Evolutionary conservation across 2,113 vertebrate genomes (phyloP).

Genomic region (Phylloscopus trochiloides): DNA sequence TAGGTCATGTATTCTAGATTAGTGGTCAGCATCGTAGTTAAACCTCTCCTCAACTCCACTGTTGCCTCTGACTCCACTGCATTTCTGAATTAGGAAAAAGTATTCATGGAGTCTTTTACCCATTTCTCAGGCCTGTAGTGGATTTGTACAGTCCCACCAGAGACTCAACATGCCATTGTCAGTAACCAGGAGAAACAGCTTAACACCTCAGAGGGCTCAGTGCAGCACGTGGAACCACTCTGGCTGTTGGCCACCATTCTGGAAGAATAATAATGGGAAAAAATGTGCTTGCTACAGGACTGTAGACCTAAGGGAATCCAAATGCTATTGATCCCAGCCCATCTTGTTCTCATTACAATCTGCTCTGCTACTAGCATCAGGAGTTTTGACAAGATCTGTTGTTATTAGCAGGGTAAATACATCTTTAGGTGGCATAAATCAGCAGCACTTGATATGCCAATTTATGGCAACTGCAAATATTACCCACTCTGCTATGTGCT

Average conservation of each 20-base stretch:
- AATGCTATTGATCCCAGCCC: slow-evolving; percentile 29
- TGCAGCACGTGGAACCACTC: not conserved
- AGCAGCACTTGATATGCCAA: not conserved
- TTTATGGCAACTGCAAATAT: not conserved
- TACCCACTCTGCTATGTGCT: not conserved
- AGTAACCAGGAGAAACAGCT: not conserved
- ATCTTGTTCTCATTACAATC: not conserved
- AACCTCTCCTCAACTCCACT: not conserved
- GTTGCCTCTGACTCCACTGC: not conserved
- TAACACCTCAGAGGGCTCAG: not conserved
- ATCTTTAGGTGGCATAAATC: not conserved
- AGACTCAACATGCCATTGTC: not conserved
- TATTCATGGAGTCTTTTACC: not conserved
- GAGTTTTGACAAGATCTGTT: slow-evolving; percentile 7
- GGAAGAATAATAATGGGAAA: not conserved
- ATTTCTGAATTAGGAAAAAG: not conserved
- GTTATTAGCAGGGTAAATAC: not conserved
- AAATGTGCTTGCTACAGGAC: not conserved
- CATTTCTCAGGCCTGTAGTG: not conserved
- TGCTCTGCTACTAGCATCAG: not conserved
- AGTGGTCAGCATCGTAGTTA: not conserved
- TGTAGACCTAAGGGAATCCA: slow-evolving; percentile 24
- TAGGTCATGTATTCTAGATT: not conserved
- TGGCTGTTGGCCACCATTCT: not conserved
- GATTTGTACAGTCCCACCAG: not conserved